These are phyloP conservation scores for Monodelphis domestica DNA, from an alignment of 2,797 vertebrate genomes.

Conservation along the genomic window DNA sequence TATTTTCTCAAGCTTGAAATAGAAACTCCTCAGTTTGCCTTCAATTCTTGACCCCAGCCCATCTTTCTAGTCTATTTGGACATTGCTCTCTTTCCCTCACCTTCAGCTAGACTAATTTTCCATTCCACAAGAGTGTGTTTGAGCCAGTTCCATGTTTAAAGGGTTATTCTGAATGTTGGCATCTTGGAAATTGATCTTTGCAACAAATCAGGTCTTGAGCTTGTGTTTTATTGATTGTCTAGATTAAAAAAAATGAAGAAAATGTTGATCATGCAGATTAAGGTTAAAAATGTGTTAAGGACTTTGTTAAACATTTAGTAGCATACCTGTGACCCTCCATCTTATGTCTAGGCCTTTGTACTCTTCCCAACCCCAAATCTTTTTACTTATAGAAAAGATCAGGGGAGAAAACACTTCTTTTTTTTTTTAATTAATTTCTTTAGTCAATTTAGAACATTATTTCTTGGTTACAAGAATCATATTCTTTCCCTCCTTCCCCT, in stretches of 20 bases:
- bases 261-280: background rate
- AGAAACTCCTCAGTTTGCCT: background rate
- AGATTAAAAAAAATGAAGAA: background rate
- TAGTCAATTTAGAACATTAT: too few species aligned
- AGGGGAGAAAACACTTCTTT: background rate
- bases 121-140: background rate
- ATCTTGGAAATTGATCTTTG: background rate
- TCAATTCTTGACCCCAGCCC: background rate
- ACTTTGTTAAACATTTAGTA: background rate
- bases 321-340: background rate
- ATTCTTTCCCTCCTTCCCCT: too few species aligned
- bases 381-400: background rate
- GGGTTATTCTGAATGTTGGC: background rate
- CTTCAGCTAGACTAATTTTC: background rate
- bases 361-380: background rate
- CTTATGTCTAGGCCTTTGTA: too few species aligned
- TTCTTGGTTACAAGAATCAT: too few species aligned
- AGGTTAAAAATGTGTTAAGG: background rate
- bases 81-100: background rate
- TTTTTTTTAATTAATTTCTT: too few species aligned
- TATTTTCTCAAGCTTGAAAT: background rate
- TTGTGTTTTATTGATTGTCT: background rate
- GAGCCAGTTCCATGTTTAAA: background rate
- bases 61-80: background rate
- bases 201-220: background rate